These are phyloP conservation scores for Labrus mixtus DNA, from an alignment of 2,113 vertebrate species.

Conservation along the genomic window DNA sequence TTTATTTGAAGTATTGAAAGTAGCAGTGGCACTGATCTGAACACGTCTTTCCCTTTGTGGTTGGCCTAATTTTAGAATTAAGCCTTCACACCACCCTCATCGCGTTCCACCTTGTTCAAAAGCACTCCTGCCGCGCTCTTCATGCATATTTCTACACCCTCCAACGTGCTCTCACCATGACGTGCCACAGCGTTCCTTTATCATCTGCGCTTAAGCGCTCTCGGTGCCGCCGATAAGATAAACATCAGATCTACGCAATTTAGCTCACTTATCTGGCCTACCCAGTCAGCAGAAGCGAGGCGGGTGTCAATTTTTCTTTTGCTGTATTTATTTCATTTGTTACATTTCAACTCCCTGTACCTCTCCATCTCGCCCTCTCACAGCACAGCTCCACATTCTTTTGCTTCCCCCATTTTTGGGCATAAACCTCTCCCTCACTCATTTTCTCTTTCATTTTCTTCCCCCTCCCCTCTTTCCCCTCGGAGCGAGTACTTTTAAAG, in stretches of 20 bases:
- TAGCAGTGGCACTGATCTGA: constrained; percentile 25
- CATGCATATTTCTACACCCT: constrained; percentile 69
- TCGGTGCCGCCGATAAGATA: constrained; percentile 84
- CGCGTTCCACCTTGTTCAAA: constrained; percentile 75
- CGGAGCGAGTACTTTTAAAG: constrained; percentile 73
- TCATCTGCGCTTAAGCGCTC: constrained; percentile 75
- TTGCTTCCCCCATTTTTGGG: constrained; percentile 38
- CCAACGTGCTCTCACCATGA: constrained; percentile 60
- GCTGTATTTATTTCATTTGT: constrained; percentile 77
- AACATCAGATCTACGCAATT: constrained; percentile 85
- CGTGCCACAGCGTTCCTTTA: constrained; percentile 69
- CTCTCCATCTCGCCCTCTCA: constrained; percentile 48
- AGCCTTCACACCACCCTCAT: constrained; percentile 74
- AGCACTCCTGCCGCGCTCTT: constrained; percentile 57
- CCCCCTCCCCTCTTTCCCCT: constrained; percentile 54
- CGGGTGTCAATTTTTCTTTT: constrained; percentile 81
- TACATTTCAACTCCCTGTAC: constrained; percentile 64
- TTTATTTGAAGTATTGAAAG: constrained; percentile 42
- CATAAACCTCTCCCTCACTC: constrained; percentile 50
- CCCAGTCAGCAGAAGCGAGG: constrained; percentile 84
- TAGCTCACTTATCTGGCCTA: constrained; percentile 85
- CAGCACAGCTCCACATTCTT: constrained; percentile 44
- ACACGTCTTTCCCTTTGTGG: constrained; percentile 38
- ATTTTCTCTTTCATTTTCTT: constrained; percentile 63
- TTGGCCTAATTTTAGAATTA: constrained; percentile 77